Evolutionary conservation across 2,888 invertebrate genomes (phyloP), one percentile per base, ranked within the genome.

Genomic region (Zygaena filipendulae): DNA sequence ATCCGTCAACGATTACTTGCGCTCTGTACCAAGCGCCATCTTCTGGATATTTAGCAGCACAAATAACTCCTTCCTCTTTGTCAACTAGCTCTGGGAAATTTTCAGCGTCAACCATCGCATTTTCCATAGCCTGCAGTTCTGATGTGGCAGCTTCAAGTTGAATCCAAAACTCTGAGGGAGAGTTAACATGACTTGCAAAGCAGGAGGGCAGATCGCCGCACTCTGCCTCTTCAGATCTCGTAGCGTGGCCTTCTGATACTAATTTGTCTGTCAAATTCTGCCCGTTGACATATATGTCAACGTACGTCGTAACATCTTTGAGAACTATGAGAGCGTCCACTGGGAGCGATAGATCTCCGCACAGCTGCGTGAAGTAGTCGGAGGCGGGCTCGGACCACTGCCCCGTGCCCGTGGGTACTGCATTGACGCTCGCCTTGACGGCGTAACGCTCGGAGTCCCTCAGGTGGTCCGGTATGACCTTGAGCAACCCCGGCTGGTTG

Each of bases 81-180:
- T 60, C 61, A 1, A 52, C 55, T 2, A 87, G 49, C 4, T 71
- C 63, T 1, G 82, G 69, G 45, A 86, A 82, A 38, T 69, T 71
- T 16, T 82, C 75, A 1, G 82, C 83, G 10, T 82, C 79, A 1
- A 68, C 60, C 59, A 88, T 68, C 32, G 82, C 82, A 1, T 79
- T 59, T 33, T 83, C 82, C 55, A 88, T 82, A 6, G 82, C 51
- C 35, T 87, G 84, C 18, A 88, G 46, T 4, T 84, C 84, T 0
- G 60, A 39, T 0, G 74, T 53, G 1, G 75, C 68, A n/a, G 84
- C 83, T 45, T 89, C 90, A 36, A 90, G 72, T 48, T 92, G 92
- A 11, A 92, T 82, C 84, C 89, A 91, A 55, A 92, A 92, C 47
- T 91, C 89, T 0, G 83, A 82, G 0, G 90, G 85, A 0, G 87